phyloP scores from a whole-genome alignment of 1,140 invertebrate genomes.

The Atta colombica region DNA sequence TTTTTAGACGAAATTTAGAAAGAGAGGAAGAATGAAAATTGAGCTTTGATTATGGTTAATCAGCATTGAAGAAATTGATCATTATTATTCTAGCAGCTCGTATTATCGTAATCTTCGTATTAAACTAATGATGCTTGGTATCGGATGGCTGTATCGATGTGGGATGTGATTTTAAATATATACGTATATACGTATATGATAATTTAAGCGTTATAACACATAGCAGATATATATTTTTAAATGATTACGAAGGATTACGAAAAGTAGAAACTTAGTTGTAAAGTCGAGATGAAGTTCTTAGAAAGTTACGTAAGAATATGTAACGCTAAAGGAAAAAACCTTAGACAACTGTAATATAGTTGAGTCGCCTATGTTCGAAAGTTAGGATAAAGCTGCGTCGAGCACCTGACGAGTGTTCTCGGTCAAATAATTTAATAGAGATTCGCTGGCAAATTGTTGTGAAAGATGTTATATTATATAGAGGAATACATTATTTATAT shows the following conservation, averaged over 20 bases:
- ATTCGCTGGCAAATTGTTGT: not conserved
- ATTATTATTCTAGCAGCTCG: not conserved
- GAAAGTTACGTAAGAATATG: not conserved
- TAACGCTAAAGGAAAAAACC: not conserved
- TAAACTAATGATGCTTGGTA: conserved; percentile 34
- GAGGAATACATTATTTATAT: conserved; percentile 5
- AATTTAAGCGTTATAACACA: conserved; percentile 32
- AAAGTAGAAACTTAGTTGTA: not conserved
- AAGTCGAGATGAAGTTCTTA: not conserved
- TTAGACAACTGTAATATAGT: conserved; percentile 8
- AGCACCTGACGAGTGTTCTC: conserved; percentile 22
- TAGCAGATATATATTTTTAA: conserved; percentile 55
- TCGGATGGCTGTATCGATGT: conserved; percentile 1
- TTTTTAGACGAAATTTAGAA: not conserved
- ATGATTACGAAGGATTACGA: not conserved
- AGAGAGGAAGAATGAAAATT: not conserved
- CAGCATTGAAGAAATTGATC: not conserved
- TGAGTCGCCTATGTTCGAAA: conserved; percentile 25
- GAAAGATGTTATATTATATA: not conserved
- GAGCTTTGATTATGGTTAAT: not conserved
- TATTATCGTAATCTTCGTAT: conserved; percentile 39
- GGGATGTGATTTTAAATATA: conserved; percentile 40
- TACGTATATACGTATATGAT: not conserved
- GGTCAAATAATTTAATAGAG: conserved; percentile 28
- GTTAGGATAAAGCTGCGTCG: conserved; percentile 19